These are phyloP conservation scores for Notarius lentiginosus DNA, from an alignment of 2,113 vertebrate genomes.

Conservation along the genomic window DNA sequence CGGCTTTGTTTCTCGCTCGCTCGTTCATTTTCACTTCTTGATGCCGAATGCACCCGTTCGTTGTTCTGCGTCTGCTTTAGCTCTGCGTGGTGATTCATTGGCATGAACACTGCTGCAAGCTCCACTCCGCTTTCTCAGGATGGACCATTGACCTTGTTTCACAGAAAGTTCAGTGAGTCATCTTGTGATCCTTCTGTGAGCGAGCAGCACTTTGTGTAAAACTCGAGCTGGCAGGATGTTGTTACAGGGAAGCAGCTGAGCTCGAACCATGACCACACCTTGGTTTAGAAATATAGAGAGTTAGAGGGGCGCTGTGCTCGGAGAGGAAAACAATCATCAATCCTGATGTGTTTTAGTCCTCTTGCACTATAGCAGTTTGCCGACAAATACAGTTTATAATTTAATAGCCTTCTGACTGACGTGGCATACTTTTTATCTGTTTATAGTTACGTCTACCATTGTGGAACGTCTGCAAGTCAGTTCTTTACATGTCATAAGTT, in stretches of 20 bases:
- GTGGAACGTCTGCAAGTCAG: neutral
- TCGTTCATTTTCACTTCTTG: neutral
- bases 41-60: neutral
- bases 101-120: neutral
- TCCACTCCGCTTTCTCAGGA: neutral
- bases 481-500: neutral
- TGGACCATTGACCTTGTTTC: neutral
- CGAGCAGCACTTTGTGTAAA: neutral
- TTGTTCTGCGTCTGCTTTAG: neutral
- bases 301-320: neutral
- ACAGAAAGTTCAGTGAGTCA: conserved; percentile 1
- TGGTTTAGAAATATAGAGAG: neutral
- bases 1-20: no score
- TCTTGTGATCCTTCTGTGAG: neutral
- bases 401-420: neutral
- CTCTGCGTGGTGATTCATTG: neutral
- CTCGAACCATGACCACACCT: neutral
- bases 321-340: neutral
- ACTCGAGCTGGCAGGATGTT: neutral
- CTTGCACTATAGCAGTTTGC: neutral
- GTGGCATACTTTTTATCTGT: neutral
- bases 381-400: no score
- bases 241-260: neutral
- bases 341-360: neutral
- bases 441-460: neutral